These are phyloP conservation scores for Eulemur coronatus DNA, from an alignment of 2,797 vertebrate genomes.

Conservation along the genomic window DNA sequence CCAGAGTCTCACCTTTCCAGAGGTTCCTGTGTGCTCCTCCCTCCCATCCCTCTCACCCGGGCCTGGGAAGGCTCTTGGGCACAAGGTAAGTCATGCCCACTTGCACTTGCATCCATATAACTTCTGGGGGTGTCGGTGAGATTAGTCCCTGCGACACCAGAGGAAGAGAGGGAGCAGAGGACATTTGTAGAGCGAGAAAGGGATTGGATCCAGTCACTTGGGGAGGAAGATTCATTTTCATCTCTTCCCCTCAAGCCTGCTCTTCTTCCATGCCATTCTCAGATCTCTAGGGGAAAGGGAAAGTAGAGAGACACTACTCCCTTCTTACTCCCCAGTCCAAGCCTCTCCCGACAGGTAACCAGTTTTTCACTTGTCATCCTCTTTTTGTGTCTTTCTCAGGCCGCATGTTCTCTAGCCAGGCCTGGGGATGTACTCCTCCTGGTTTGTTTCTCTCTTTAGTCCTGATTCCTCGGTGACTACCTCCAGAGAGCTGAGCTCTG, in stretches of 20 bases:
- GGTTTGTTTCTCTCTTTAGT: not conserved
- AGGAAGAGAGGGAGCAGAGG: not conserved
- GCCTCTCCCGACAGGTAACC: not conserved
- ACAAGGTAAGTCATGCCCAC: not conserved
- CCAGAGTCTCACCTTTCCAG: not conserved
- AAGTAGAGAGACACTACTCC: not conserved
- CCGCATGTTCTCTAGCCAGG: not conserved
- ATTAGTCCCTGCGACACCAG: not conserved
- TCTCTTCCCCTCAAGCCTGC: not conserved
- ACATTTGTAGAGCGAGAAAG: not conserved
- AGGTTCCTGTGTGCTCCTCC: not conserved
- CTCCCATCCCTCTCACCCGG: not conserved
- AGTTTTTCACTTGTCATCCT: not conserved
- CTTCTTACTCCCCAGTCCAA: not conserved
- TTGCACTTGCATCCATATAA: not conserved
- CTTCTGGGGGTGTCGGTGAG: not conserved
- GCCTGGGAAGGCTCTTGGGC: not conserved
- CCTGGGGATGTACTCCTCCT: not conserved
- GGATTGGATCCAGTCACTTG: not conserved
- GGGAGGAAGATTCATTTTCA: not conserved
- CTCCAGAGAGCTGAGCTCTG: not conserved
- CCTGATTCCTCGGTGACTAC: not conserved
- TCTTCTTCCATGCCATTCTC: not conserved
- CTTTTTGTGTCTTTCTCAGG: not conserved
- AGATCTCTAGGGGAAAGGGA: not conserved